Evolutionary conservation across 2,113 vertebrate genomes (phyloP).

Genomic region (Nannospalax galili): DNA sequence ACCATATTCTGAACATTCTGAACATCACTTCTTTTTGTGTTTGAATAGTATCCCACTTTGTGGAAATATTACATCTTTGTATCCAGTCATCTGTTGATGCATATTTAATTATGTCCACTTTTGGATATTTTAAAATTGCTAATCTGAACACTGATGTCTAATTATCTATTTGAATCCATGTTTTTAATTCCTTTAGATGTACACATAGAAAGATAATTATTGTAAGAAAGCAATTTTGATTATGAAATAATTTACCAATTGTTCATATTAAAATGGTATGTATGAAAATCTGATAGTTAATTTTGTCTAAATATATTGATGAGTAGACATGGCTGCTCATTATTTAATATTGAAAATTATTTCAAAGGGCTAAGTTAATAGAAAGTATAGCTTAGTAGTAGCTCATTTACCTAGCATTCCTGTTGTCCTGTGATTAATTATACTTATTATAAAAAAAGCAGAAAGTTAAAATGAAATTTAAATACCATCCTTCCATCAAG

Average conservation of each 20-base stretch:
- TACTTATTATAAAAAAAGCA: background rate
- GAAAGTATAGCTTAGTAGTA: background rate
- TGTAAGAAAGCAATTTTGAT: too few relatives aligned
- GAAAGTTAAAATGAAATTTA: background rate
- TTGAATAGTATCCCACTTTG: background rate
- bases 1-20: too few relatives aligned
- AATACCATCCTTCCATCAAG: background rate
- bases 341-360: background rate
- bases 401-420: background rate
- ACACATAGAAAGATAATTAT: background rate
- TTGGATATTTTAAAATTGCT: background rate
- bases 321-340: background rate
- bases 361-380: background rate
- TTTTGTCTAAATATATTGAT: background rate
- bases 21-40: background rate
- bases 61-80: background rate
- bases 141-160: background rate
- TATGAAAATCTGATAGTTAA: background rate
- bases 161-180: background rate
- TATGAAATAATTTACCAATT: too few relatives aligned
- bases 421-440: background rate
- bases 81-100: background rate
- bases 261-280: too few relatives aligned
- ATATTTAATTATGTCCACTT: background rate
- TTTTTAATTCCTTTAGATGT: background rate